Evolutionary conservation across 1,140 invertebrate species (phyloP).

Genomic region (Helicoverpa zea): DNA sequence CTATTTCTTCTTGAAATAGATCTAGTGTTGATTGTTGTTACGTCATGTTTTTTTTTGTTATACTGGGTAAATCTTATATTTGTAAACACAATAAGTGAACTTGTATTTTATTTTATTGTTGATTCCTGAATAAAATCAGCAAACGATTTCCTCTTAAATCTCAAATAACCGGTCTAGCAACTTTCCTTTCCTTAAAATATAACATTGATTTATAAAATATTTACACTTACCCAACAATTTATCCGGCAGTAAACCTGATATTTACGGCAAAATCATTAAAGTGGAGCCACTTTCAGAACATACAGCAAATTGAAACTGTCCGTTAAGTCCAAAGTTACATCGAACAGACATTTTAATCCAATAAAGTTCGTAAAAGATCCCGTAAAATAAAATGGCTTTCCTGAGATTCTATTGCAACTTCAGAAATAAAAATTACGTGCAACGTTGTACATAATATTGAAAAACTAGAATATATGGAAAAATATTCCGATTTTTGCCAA

Average conservation of each 20-base stretch:
- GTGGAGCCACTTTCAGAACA: neutral
- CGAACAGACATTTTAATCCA: slow-evolving; percentile 23
- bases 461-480: neutral
- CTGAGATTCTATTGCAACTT: slow-evolving; percentile 40
- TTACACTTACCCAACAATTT: neutral
- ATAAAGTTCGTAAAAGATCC: slow-evolving; percentile 37
- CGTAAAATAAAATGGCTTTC: slow-evolving; percentile 33
- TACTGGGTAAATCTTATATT: neutral
- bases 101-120: too few relatives aligned
- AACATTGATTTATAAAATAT: neutral
- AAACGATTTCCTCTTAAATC: too few relatives aligned
- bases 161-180: too few relatives aligned
- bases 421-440: neutral
- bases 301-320: neutral
- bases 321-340: neutral
- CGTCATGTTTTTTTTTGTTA: neutral
- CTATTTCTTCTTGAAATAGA: neutral
- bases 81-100: too few relatives aligned
- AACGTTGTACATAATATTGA: neutral
- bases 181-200: too few relatives aligned
- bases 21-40: neutral
- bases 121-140: too few relatives aligned
- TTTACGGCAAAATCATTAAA: slow-evolving; percentile 2
- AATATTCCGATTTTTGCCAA: neutral
- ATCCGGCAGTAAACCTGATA: neutral